Conservation (phyloP, 2,888 invertebrate genomes). For the Cyclophora albipunctata region DNA sequence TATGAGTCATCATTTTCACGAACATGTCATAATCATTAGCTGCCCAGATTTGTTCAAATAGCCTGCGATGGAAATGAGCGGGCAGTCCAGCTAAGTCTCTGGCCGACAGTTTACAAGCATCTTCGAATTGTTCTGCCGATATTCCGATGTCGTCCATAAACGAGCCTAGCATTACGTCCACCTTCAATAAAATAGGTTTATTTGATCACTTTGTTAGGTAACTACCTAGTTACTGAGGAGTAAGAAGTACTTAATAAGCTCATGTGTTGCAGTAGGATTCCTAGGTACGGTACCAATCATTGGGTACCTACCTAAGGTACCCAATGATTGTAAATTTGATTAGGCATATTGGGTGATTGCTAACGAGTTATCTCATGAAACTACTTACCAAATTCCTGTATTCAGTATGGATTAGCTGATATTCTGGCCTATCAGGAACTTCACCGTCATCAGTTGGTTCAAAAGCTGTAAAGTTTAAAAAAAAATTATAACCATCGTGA, state of each 20-base stretch:
- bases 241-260: no score
- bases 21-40: slow-evolving; percentile 94
- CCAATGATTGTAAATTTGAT: no score
- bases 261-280: no score
- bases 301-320: no score
- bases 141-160: slow-evolving; percentile 96
- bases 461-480: slow-evolving; percentile 78
- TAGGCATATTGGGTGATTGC: no score
- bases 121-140: slow-evolving; percentile 89
- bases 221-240: no score
- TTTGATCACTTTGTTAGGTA: no score
- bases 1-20: slow-evolving; percentile 93
- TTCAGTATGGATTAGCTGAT: slow-evolving; percentile 85
- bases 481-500: neutral
- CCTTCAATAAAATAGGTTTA: slow-evolving; percentile 52
- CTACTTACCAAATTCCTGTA: slow-evolving; percentile 86
- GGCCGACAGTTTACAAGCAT: slow-evolving; percentile 79
- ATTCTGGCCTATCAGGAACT: slow-evolving; percentile 82
- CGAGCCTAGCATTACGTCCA: slow-evolving; percentile 92
- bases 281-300: no score
- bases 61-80: slow-evolving; percentile 76
- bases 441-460: slow-evolving; percentile 81
- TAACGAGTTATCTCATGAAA: no score
- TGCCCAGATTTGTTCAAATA: slow-evolving; percentile 89
- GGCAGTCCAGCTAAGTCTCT: slow-evolving; percentile 66